Conservation (phyloP, 2,888 invertebrate genomes). For the Nemurella pictetii region DNA sequence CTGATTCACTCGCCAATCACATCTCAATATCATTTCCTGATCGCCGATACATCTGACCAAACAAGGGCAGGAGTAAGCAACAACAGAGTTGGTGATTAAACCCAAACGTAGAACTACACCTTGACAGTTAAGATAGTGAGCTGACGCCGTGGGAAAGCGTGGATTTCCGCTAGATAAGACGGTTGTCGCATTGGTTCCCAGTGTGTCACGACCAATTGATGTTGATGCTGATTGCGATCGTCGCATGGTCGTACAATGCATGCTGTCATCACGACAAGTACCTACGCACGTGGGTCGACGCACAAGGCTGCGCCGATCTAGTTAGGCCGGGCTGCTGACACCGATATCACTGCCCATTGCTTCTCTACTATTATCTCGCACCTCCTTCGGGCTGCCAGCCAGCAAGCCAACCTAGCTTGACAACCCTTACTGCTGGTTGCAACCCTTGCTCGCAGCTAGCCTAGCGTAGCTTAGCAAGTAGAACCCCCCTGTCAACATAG, state of each 20-base stretch:
- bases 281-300: not conserved
- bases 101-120: not conserved
- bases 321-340: not conserved
- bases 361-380: not conserved
- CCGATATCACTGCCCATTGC: not conserved
- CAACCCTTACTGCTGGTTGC: too few relatives aligned
- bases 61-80: not conserved
- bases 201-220: not conserved
- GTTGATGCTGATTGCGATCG: not conserved
- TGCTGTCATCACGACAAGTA: not conserved
- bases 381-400: too few relatives aligned
- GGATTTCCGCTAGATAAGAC: not conserved
- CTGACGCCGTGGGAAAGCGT: not conserved
- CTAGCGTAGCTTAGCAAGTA: too few relatives aligned
- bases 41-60: not conserved
- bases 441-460: too few relatives aligned
- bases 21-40: too few relatives aligned
- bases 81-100: not conserved
- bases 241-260: not conserved
- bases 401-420: too few relatives aligned
- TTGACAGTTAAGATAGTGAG: not conserved
- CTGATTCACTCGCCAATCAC: not conserved
- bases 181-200: not conserved
- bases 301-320: not conserved
- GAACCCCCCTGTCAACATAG: too few relatives aligned